phyloP scores from a whole-genome alignment of 2,113 vertebrate genomes.

The Oreotragus oreotragus region DNA sequence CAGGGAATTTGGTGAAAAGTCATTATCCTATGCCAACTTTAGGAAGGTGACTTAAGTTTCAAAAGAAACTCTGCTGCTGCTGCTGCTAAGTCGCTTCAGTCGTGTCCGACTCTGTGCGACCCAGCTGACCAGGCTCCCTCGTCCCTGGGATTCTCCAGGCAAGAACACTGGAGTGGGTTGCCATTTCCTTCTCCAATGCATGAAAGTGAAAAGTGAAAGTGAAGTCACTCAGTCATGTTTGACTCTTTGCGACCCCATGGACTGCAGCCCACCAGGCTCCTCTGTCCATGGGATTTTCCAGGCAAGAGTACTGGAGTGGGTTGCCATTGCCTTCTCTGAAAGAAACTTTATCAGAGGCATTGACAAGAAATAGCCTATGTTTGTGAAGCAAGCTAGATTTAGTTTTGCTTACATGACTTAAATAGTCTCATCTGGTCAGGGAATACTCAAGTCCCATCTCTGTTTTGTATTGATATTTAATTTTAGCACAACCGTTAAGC shows the following conservation, averaged over 20 bases:
- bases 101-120: fast-evolving
- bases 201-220: too few relatives aligned
- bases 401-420: not conserved
- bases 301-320: too few relatives aligned
- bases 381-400: not conserved
- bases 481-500: not conserved
- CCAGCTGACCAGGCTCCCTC: not conserved
- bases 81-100: too few relatives aligned
- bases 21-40: not conserved
- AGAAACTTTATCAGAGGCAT: not conserved
- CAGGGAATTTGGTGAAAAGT: not conserved
- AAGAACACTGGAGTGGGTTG: too few relatives aligned
- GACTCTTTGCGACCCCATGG: too few relatives aligned
- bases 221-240: too few relatives aligned
- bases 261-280: too few relatives aligned
- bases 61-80: too few relatives aligned
- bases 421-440: not conserved
- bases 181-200: too few relatives aligned
- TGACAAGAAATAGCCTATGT: not conserved
- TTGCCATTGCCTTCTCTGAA: too few relatives aligned
- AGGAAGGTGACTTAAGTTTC: not conserved
- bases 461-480: not conserved
- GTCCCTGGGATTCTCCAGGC: too few relatives aligned
- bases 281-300: too few relatives aligned
- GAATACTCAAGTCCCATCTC: not conserved